Evolutionary conservation across 2,113 vertebrate species (phyloP).

Genomic region (Chrysochloris asiatica): DNA sequence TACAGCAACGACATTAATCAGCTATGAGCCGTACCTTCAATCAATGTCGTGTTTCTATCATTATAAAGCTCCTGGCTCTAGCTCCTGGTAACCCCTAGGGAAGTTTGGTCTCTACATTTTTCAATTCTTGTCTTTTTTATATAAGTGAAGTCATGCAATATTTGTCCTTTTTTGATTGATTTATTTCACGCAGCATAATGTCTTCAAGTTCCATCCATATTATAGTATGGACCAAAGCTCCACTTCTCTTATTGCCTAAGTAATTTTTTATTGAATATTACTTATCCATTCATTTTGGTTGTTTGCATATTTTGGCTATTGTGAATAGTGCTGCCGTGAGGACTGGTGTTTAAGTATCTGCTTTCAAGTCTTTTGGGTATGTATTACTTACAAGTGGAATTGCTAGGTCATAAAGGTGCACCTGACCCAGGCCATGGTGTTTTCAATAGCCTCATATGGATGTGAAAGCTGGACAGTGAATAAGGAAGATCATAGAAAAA

Average conservation of each 20-base stretch:
- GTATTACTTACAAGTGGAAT: neutral
- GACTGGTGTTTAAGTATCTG: neutral
- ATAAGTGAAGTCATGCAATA: neutral
- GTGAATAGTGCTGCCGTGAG: neutral
- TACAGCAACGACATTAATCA: neutral
- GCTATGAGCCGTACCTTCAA: no score
- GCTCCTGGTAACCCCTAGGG: neutral
- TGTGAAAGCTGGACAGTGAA: no score
- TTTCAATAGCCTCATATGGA: no score
- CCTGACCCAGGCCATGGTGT: no score
- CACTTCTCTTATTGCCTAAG: neutral
- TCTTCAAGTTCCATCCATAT: neutral
- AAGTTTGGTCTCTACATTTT: neutral
- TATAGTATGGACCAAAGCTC: neutral
- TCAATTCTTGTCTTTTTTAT: neutral
- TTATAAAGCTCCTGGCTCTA: neutral
- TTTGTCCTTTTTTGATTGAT: neutral
- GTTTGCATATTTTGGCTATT: neutral
- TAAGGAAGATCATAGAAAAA: no score
- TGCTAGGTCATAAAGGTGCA: no score
- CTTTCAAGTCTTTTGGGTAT: neutral
- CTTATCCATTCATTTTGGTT: neutral
- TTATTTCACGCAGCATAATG: neutral
- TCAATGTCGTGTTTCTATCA: no score
- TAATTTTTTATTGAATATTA: neutral